Conservation (phyloP, 2,888 invertebrate genomes). For the Anoncus sp. region DNA sequence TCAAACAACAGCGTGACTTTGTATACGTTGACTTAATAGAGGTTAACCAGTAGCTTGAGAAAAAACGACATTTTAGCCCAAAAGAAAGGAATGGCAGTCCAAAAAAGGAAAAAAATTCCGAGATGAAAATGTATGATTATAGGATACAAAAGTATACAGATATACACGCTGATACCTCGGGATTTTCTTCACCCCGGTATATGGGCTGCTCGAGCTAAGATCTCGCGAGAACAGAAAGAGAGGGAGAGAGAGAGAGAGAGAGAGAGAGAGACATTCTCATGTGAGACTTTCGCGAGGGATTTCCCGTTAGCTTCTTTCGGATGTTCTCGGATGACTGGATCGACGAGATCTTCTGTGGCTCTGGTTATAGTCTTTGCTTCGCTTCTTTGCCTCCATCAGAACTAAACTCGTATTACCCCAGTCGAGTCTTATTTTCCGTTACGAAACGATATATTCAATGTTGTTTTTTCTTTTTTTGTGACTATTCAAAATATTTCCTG, state of each 20-base stretch:
- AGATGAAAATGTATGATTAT: no score
- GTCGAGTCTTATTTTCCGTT: background rate
- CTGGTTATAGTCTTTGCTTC: conserved; percentile 7
- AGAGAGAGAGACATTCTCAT: conserved; percentile 28
- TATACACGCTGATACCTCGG: background rate
- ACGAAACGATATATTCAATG: background rate
- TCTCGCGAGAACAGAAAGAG: no score
- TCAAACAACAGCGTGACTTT: background rate
- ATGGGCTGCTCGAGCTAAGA: no score
- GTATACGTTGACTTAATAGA: background rate
- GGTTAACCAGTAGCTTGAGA: no score
- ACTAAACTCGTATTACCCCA: conserved; percentile 37
- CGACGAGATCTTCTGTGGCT: conserved; percentile 37
- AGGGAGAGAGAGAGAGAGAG: background rate
- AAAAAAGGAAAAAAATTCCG: no score
- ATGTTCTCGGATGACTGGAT: conserved; percentile 52
- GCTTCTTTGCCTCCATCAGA: conserved; percentile 7
- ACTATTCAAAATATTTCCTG: no score
- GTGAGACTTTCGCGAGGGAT: conserved; percentile 61
- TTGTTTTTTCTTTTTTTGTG: background rate
- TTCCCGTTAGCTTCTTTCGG: conserved; percentile 60
- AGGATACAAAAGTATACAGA: background rate
- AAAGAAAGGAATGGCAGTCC: no score
- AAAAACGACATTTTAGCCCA: no score
- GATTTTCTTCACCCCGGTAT: background rate